A percentile compares a stretch with the other conserved stretches of the same genome.
These are phyloP conservation scores for Formica exsecta DNA, from an alignment of 1,140 invertebrate genomes.

Conservation along the genomic window DNA sequence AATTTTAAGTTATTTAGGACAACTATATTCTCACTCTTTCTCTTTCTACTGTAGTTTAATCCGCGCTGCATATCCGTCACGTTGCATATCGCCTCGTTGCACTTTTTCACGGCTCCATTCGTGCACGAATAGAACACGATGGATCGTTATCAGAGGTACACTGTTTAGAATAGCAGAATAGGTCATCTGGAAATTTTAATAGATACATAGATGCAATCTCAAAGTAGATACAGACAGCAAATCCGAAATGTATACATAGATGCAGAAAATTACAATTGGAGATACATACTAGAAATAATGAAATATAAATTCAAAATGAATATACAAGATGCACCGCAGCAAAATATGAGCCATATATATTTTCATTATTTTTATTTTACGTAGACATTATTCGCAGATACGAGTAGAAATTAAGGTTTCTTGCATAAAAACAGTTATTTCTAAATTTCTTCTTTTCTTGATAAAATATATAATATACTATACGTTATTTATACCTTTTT, in stretches of 20 bases:
- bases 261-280: background rate
- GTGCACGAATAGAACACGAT: conserved; percentile 37
- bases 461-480: background rate
- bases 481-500: background rate
- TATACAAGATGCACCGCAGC: background rate
- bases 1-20: conserved; percentile 43
- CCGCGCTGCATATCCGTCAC: background rate
- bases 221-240: background rate
- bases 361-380: background rate
- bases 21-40: background rate
- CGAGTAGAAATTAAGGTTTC: background rate
- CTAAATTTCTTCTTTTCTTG: background rate
- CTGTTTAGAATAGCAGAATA: conserved; percentile 31
- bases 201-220: background rate
- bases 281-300: background rate
- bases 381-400: background rate
- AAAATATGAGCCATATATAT: background rate
- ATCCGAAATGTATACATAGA: background rate
- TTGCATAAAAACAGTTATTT: background rate
- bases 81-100: conserved; percentile 18
- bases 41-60: background rate
- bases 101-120: conserved; percentile 29
- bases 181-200: conserved; percentile 36
- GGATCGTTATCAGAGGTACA: conserved; percentile 35
- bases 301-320: background rate